Conservation (phyloP, 2,113 vertebrate species). For the Chloroceryle aenea region DNA sequence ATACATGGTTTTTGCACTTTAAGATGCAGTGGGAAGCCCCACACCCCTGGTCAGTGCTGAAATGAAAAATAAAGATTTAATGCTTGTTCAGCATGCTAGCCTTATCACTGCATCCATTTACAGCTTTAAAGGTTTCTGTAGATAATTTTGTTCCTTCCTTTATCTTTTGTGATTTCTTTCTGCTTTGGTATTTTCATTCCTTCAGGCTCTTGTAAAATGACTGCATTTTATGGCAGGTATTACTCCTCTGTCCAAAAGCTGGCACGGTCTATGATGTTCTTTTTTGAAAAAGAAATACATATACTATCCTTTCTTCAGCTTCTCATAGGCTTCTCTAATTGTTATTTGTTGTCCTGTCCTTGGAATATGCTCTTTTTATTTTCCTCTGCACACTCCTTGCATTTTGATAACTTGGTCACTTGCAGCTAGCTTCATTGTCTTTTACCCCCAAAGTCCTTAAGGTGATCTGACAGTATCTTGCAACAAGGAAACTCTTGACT, state of each 20-base stretch:
- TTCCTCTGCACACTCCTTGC: neutral
- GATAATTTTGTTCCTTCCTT: neutral
- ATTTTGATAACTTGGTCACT: neutral
- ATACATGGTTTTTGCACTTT: neutral
- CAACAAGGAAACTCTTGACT: neutral
- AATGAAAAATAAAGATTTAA: neutral
- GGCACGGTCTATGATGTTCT: neutral
- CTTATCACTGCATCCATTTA: neutral
- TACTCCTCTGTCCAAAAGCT: neutral
- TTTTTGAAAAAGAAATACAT: neutral
- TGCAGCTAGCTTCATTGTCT: neutral
- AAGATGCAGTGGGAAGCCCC: neutral
- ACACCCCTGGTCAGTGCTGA: neutral
- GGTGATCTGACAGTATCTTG: rapidly evolving
- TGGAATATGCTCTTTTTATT: neutral
- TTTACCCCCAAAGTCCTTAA: neutral
- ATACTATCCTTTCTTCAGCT: neutral
- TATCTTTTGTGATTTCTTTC: neutral
- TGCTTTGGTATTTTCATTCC: neutral
- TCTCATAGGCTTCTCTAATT: neutral
- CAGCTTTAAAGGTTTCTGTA: neutral
- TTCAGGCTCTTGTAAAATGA: neutral
- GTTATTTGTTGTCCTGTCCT: neutral
- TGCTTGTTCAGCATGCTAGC: rapidly evolving
- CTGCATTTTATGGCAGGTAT: neutral